Percentiles rank a stretch among this genome's conserved stretches.
phyloP scores from a whole-genome alignment of 2,113 vertebrate species.

The Platysteira castanea region DNA sequence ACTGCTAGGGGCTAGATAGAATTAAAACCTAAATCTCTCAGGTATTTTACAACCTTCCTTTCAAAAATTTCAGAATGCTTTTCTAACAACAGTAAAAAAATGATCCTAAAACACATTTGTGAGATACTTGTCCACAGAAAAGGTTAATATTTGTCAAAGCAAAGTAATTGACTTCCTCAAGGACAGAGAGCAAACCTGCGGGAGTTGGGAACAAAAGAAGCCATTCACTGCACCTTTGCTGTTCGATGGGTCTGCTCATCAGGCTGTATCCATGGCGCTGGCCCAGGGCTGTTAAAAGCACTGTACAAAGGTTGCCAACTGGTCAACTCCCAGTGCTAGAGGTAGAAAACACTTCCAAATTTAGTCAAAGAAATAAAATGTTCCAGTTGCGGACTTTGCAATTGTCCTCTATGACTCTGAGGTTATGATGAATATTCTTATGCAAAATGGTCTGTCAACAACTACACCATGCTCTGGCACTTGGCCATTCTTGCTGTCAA shows the following conservation, averaged over 20 bases:
- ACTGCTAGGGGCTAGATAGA: not conserved
- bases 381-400: not conserved
- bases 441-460: not conserved
- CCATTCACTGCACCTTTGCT: not conserved
- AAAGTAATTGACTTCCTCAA: not conserved
- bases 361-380: not conserved
- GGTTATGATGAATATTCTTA: not conserved
- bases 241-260: not conserved
- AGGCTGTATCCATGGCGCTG: not conserved
- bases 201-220: not conserved
- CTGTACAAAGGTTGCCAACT: fast-evolving
- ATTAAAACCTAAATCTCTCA: not conserved
- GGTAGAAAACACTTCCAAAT: not conserved
- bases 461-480: not conserved
- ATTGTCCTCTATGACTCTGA: not conserved
- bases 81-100: not conserved
- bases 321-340: not conserved
- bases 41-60: not conserved
- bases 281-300: fast-evolving
- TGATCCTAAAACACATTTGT: not conserved
- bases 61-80: not conserved
- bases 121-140: not conserved
- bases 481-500: not conserved
- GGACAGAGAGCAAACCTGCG: not conserved
- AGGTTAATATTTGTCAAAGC: not conserved